These are phyloP conservation scores for Epizoanthus rinbou DNA, from an alignment of 92 coral and sea anemone genomes.

Conservation along the genomic window DNA sequence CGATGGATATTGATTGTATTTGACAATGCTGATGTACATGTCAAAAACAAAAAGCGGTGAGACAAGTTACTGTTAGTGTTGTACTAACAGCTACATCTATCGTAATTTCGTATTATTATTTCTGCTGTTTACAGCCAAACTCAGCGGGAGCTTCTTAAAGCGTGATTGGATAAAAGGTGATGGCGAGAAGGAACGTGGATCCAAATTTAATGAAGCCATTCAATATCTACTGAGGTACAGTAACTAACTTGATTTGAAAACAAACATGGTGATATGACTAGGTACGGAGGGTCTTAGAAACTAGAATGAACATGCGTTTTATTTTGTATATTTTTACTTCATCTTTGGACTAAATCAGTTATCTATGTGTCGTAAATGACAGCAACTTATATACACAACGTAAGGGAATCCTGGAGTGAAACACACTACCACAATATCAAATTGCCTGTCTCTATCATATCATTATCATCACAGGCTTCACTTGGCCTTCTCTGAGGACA, in stretches of 20 bases:
- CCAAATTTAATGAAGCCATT: slow-evolving; percentile 87
- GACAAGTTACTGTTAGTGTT: not conserved
- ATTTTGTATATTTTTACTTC: not conserved
- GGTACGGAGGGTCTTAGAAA: not conserved
- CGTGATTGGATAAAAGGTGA: slow-evolving; percentile 89
- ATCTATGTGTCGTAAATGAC: not conserved
- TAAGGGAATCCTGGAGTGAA: too few species aligned
- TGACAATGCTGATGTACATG: too few species aligned
- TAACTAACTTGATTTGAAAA: not conserved
- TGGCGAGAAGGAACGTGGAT: slow-evolving; percentile 87
- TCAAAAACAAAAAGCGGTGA: too few species aligned
- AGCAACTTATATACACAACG: too few species aligned
- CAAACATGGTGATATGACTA: too few species aligned
- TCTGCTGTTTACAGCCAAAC: slow-evolving; percentile 57
- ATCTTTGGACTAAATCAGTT: not conserved
- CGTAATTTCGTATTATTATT: too few species aligned
- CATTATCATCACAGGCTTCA: slow-evolving; percentile 56
- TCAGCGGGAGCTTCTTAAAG: slow-evolving; percentile 82
- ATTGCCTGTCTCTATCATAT: too few species aligned
- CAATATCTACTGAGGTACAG: slow-evolving; percentile 86
- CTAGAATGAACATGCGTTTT: not conserved
- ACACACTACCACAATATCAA: too few species aligned
- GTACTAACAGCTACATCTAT: too few species aligned
- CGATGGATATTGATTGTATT: too few species aligned
- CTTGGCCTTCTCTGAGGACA: slow-evolving; percentile 81